Evolutionary conservation across 2,888 invertebrate species (phyloP), one percentile per base, ranked within the genome.

Genomic region (Acleris holmiana): DNA sequence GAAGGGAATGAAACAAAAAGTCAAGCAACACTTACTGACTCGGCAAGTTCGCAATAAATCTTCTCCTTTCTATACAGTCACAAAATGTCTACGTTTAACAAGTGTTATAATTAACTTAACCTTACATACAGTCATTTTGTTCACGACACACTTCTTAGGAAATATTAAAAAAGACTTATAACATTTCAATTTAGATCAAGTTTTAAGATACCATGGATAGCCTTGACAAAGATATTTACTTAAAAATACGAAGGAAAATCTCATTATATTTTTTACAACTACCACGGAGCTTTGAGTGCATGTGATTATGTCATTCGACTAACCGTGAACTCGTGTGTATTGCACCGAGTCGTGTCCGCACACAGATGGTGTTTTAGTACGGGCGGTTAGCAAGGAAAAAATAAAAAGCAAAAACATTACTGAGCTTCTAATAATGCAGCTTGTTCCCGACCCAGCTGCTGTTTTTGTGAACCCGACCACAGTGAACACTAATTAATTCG

Each of bases 61-160:
- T 90, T 82, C 76, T 76, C 78, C 75, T 76, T 76, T 78, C 76
- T 75, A 76, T 80, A 77, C 82, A 85, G 75, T 83, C 84, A 89
- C 87, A 85, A 85, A 76, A 75, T 82, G 77, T 73, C 80, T 86
- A 15, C 44, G 17, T 17, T n/a, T 44, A 44, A 44, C 88, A 86
- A 88, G 86, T 86, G 88, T 89, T 91, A 90, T 90, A 90, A 91
- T 91, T 91, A 90, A 89, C 88, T 86, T 85, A 78, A 84, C 83
- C 76, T 82, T 76, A 85, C 85, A 82, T 78, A 85, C 71, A 74
- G 82, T 17, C 29, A 29, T 13, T 2, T 19, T 47, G 56, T 18
- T 56, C 19, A 10, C 17, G 29, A 19, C 18, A 56, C 29, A 4
- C 7, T 18, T 23, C n/a, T 29, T 29, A 29, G 0, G 8, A 2